A percentile compares a stretch with the other conserved stretches of the same genome.
Evolutionary conservation across 2,888 invertebrate genomes (phyloP).

Genomic region (Yponomeuta plumbellus): DNA sequence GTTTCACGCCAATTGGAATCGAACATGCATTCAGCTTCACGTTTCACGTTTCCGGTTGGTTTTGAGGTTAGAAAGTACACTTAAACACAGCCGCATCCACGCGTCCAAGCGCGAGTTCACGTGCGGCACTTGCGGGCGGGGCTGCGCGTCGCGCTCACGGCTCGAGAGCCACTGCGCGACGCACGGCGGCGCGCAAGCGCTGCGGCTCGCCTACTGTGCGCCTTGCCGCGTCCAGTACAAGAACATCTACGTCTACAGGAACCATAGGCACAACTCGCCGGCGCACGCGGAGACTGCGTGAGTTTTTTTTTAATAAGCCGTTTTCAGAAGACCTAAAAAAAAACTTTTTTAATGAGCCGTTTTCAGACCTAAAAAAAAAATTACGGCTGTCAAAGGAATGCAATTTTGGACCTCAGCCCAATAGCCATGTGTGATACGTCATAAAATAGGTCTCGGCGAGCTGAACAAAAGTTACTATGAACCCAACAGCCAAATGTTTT

Average conservation of each 20-base stretch:
- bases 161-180: conserved; percentile 40
- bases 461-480: no score
- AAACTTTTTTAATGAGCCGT: no score
- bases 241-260: conserved; percentile 46
- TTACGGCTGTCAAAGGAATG: no score
- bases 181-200: conserved; percentile 33
- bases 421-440: no score
- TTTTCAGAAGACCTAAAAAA: no score
- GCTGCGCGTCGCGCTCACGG: conserved; percentile 36
- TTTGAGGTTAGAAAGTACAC: neutral
- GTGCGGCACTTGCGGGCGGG: conserved; percentile 37
- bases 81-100: conserved; percentile 27
- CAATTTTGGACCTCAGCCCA: no score
- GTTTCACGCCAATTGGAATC: no score
- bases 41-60: neutral
- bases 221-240: conserved; percentile 46
- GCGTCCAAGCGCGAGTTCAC: conserved; percentile 32
- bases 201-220: conserved; percentile 36
- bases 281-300: conserved; percentile 34
- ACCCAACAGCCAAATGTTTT: no score
- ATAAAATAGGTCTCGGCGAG: no score
- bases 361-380: no score
- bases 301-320: conserved; percentile 32
- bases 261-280: conserved; percentile 42
- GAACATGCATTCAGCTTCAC: neutral